A percentile compares a stretch with the other conserved stretches of the same genome.
Evolutionary conservation across 2,113 vertebrate species (phyloP).

Genomic region (Tricholaema leucomelas): DNA sequence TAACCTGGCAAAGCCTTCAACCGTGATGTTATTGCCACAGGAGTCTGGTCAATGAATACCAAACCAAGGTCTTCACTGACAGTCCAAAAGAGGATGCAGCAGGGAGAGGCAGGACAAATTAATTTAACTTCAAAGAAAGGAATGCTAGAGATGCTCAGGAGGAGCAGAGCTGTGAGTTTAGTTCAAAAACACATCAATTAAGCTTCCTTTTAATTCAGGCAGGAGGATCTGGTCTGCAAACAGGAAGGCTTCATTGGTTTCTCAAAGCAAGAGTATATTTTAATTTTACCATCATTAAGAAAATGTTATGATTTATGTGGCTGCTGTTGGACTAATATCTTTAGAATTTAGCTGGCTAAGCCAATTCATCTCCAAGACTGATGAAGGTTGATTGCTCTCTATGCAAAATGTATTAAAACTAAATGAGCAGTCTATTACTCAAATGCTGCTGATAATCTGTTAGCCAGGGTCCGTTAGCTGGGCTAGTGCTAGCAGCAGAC

Average conservation of each 20-base stretch:
- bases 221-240: conserved; percentile 65
- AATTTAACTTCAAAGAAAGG: conserved; percentile 25
- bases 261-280: conserved; percentile 81
- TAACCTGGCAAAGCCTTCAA: neutral
- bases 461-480: conserved; percentile 91
- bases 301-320: conserved; percentile 95
- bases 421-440: conserved; percentile 99
- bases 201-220: conserved; percentile 71
- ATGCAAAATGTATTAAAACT: conserved; percentile 97
- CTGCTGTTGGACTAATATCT: conserved; percentile 89
- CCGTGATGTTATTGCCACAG: neutral
- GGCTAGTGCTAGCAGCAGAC: conserved; percentile 63
- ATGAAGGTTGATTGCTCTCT: conserved; percentile 94
- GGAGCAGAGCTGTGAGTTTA: neutral
- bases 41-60: neutral
- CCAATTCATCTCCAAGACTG: conserved; percentile 97
- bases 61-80: neutral
- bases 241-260: conserved; percentile 75
- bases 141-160: neutral
- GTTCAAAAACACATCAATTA: conserved; percentile 68
- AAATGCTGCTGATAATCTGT: conserved; percentile 87
- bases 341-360: conserved; percentile 87
- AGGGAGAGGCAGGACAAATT: neutral
- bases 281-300: conserved; percentile 89
- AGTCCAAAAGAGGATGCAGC: neutral